Percentiles rank a stretch among this genome's conserved stretches.
These are phyloP conservation scores for Prunella fulvescens DNA, from an alignment of 2,113 vertebrate genomes.

Conservation along the genomic window DNA sequence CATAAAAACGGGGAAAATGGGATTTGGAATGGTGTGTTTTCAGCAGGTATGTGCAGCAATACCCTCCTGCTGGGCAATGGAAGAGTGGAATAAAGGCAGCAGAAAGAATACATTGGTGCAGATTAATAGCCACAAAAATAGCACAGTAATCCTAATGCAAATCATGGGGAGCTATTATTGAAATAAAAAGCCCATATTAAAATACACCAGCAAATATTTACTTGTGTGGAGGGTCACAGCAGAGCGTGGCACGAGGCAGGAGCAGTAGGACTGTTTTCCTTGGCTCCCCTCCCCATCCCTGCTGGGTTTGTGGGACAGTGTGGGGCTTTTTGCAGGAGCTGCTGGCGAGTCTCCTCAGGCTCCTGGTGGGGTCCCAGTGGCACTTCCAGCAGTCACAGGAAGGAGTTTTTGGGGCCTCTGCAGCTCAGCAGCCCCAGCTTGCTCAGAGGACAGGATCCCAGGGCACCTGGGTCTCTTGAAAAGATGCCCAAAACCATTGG, in stretches of 20 bases:
- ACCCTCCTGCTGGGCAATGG: background rate
- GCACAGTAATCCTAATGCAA: background rate
- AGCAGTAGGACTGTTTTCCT: background rate
- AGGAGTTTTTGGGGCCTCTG: background rate
- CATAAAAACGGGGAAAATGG: background rate
- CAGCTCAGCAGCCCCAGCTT: background rate
- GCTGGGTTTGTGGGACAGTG: background rate
- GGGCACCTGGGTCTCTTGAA: background rate
- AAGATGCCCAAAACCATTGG: background rate
- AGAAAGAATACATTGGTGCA: background rate
- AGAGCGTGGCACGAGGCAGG: background rate
- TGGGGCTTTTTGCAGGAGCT: background rate
- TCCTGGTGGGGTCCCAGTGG: fast-evolving
- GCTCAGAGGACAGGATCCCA: background rate
- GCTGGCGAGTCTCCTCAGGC: background rate
- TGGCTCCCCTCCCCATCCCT: fast-evolving
- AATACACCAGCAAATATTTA: background rate
- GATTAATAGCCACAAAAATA: background rate
- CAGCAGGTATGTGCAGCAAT: background rate
- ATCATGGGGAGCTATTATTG: background rate
- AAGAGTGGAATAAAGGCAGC: background rate
- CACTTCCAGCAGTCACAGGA: fast-evolving
- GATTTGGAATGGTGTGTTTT: background rate
- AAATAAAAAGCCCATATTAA: background rate
- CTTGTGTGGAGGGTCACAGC: background rate